Conservation (phyloP, 2,888 invertebrate species). For the Eupithecia abbreviata region DNA sequence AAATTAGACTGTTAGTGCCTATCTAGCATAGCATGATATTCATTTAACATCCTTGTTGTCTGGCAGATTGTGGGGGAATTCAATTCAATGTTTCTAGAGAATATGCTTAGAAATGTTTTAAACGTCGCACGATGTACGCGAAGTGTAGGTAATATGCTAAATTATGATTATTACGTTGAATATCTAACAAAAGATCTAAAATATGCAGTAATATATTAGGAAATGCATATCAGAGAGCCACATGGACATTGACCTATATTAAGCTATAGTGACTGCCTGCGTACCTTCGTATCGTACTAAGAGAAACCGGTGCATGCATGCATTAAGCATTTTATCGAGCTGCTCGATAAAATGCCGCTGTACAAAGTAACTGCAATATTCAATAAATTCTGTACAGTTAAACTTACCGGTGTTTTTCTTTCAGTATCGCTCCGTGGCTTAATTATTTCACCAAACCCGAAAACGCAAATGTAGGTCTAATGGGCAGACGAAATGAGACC, state of each 20-base stretch:
- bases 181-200: background rate
- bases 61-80: background rate
- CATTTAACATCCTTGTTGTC: background rate
- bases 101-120: background rate
- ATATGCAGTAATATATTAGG: background rate
- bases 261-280: background rate
- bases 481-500: conserved; percentile 8
- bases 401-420: conserved; percentile 28
- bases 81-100: background rate
- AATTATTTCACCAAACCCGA: conserved; percentile 27
- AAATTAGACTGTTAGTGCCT: conserved; percentile 6
- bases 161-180: background rate
- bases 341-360: background rate
- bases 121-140: background rate
- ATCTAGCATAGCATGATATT: background rate
- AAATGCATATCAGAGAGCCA: background rate
- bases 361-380: background rate
- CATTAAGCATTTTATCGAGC: background rate
- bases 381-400: background rate
- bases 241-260: conserved; percentile 13
- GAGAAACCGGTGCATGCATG: conserved; percentile 14
- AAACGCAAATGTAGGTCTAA: conserved; percentile 20
- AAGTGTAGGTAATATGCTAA: background rate
- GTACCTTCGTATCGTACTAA: background rate
- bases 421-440: conserved; percentile 9